Percentiles rank a stretch among this genome's conserved stretches.
Conservation (phyloP, 2,888 invertebrate species). For the Neoaliturus tenellus region DNA sequence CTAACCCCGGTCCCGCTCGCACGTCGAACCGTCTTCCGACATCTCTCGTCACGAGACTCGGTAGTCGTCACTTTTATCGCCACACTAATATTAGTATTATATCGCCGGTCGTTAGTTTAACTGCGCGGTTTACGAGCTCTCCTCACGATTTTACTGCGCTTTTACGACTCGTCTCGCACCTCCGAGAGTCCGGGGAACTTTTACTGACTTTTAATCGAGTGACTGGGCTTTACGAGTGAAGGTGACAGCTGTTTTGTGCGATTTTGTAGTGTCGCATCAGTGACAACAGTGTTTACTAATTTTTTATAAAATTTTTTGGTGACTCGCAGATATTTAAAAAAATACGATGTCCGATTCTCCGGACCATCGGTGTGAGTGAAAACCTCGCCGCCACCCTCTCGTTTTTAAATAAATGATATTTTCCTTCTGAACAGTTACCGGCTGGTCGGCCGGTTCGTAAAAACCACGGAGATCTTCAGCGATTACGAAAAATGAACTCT, state of each 20-base stretch:
- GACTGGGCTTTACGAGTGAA: conserved; percentile 10
- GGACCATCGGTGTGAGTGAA: conserved; percentile 26
- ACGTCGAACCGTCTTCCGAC: conserved; percentile 42
- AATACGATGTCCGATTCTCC: conserved; percentile 19
- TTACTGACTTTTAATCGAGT: conserved; percentile 52
- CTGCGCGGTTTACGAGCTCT: conserved; percentile 42
- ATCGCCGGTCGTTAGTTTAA: conserved; percentile 26
- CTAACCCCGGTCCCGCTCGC: conserved; percentile 33
- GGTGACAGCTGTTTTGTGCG: conserved; percentile 13
- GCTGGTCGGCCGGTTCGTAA: conserved; percentile 30
- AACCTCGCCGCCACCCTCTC: background rate
- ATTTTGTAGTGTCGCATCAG: background rate
- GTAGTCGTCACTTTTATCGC: conserved; percentile 32
- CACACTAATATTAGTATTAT: background rate
- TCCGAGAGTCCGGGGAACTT: conserved; percentile 38
- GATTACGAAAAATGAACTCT: conserved; percentile 85
- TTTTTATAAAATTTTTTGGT: background rate
- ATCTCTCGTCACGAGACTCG: conserved; percentile 20
- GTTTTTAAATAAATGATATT: conserved; percentile 18
- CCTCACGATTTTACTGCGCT: conserved; percentile 34
- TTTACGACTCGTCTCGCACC: conserved; percentile 49
- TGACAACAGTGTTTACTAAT: background rate
- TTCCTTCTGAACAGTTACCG: conserved; percentile 50
- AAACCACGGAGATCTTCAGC: conserved; percentile 52
- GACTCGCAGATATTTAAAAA: background rate